A percentile compares a stretch with the other conserved stretches of the same genome.
Evolutionary conservation across 2,113 vertebrate genomes (phyloP).

Genomic region (Origma solitaria): DNA sequence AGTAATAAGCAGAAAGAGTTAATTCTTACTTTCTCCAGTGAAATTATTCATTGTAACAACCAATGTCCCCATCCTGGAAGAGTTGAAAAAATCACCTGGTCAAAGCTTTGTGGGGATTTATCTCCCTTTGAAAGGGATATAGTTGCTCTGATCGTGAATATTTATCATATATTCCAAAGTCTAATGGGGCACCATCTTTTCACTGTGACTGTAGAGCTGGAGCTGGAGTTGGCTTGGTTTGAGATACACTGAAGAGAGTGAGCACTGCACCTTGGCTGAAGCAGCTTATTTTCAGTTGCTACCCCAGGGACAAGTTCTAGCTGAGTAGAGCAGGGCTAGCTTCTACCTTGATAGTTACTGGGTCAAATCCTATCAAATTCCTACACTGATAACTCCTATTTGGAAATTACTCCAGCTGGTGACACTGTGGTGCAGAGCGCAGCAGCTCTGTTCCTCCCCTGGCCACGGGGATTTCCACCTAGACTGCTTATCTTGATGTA

Average conservation of each 20-base stretch:
- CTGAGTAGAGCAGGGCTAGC: not conserved
- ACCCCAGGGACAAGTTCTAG: not conserved
- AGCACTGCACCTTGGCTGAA: not conserved
- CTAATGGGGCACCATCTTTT: not conserved
- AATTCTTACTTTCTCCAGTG: not conserved
- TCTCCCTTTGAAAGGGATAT: not conserved
- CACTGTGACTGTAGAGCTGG: not conserved
- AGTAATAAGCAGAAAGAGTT: not conserved
- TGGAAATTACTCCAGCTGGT: not conserved
- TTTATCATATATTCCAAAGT: not conserved
- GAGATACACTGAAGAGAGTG: accelerated
- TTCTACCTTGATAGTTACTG: not conserved
- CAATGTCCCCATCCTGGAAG: accelerated
- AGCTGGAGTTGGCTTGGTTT: not conserved
- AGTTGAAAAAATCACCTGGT: not conserved
- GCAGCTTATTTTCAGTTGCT: not conserved
- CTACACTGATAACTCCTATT: not conserved
- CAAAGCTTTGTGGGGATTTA: not conserved
- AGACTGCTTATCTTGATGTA: not conserved
- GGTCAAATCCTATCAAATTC: not conserved
- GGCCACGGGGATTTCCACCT: not conserved
- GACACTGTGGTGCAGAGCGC: not conserved
- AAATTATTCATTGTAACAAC: not conserved
- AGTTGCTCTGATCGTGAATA: accelerated
- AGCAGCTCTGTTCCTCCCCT: accelerated